phyloP scores from a whole-genome alignment of 2,888 invertebrate species.

The Cyrtodaria siliqua region DNA sequence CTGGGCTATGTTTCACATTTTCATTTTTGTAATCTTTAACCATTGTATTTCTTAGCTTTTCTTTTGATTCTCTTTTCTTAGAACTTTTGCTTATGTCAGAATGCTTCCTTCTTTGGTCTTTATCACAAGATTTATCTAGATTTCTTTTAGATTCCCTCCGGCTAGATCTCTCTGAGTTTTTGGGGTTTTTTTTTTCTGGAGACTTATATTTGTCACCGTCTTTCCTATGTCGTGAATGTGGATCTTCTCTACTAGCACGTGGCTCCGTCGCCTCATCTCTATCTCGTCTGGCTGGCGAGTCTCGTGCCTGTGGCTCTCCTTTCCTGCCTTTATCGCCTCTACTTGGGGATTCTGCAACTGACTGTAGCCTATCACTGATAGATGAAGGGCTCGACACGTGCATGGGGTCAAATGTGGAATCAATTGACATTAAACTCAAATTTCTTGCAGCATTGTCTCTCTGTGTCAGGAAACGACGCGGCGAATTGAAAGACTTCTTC shows the following conservation, averaged over 20 bases:
- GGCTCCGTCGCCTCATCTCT: too few species aligned
- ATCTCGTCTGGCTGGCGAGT: too few species aligned
- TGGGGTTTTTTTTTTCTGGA: neutral
- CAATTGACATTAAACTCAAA: slow-evolving; percentile 25
- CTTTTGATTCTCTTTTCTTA: neutral
- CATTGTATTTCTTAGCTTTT: neutral
- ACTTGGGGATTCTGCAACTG: neutral
- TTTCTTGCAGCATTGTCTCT: neutral
- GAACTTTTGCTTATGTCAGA: neutral
- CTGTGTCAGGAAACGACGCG: neutral
- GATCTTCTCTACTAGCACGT: neutral
- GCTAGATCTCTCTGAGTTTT: neutral
- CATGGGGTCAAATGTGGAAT: slow-evolving; percentile 33
- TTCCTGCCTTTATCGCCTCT: neutral
- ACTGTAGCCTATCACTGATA: neutral
- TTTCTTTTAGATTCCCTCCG: slow-evolving; percentile 4
- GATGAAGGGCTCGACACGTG: slow-evolving; percentile 28
- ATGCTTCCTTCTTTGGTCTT: neutral
- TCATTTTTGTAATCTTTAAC: too few species aligned
- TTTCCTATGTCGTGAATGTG: neutral
- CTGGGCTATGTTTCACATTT: neutral
- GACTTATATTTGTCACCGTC: neutral
- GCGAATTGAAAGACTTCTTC: slow-evolving; percentile 1
- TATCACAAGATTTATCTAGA: neutral
- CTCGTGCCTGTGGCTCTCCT: too few species aligned